Percentiles rank a stretch among this genome's conserved stretches.
These are phyloP conservation scores for Pandemis cinnamomeana DNA, from an alignment of 2,888 invertebrate genomes.

Conservation along the genomic window DNA sequence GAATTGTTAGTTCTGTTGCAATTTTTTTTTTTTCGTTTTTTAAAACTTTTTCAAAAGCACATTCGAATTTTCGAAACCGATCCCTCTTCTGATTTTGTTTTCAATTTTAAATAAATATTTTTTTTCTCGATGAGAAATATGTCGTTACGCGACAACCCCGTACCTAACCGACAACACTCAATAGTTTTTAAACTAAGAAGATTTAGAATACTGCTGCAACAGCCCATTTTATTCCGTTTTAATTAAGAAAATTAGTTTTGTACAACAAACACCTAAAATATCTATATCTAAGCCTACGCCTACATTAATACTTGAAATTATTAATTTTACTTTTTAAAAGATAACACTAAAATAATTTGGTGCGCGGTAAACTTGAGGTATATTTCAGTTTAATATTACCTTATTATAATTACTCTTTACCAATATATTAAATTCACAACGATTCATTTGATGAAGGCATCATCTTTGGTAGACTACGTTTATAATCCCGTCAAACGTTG, in stretches of 20 bases:
- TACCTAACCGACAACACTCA: not conserved
- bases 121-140: not conserved
- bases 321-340: constrained; percentile 58
- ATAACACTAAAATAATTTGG: constrained; percentile 77
- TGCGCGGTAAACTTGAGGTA: constrained; percentile 84
- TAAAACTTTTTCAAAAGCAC: constrained; percentile 45
- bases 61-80: not conserved
- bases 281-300: constrained; percentile 47
- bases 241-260: constrained; percentile 30
- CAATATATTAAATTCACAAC: constrained; percentile 70
- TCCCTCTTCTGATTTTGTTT: not conserved
- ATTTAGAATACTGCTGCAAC: constrained; percentile 36
- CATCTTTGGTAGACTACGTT: constrained; percentile 78
- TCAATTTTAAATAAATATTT: not conserved
- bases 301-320: constrained; percentile 72
- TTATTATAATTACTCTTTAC: constrained; percentile 54
- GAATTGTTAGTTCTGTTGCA: constrained; percentile 60
- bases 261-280: constrained; percentile 25
- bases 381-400: constrained; percentile 62
- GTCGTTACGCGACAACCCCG: not conserved
- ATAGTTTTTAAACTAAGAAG: not conserved
- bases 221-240: constrained; percentile 15
- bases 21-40: constrained; percentile 4
- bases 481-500: constrained; percentile 71
- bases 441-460: constrained; percentile 81